Conservation (phyloP, 2,113 vertebrate genomes). For the Argyrosomus japonicus region DNA sequence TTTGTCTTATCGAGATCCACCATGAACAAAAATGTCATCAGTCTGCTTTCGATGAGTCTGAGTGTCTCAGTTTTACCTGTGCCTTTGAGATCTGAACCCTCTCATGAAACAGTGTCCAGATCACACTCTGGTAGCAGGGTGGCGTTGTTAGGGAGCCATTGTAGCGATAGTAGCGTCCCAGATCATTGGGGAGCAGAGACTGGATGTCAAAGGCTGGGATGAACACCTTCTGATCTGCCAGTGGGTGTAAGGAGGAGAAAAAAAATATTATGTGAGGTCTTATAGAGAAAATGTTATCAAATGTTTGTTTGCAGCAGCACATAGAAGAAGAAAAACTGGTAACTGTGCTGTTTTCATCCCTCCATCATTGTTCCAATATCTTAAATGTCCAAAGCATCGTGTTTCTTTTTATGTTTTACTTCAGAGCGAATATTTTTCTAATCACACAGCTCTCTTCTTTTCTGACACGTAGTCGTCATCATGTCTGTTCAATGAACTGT, state of each 20-base stretch:
- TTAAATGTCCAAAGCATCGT: neutral
- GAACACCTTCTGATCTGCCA: conserved; percentile 84
- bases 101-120: conserved; percentile 90
- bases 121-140: conserved; percentile 90
- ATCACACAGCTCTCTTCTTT: neutral
- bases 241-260: neutral
- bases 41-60: neutral
- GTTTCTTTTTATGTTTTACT: neutral
- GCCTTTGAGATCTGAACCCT: conserved; percentile 84
- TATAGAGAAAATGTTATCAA: neutral
- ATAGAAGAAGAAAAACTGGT: neutral
- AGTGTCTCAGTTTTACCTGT: conserved; percentile 82
- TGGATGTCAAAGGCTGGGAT: conserved; percentile 88
- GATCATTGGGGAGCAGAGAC: conserved; percentile 84
- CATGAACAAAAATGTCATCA: neutral
- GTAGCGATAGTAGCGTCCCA: conserved; percentile 90
- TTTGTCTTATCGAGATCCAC: neutral
- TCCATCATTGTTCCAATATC: neutral
- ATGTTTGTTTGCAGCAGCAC: neutral
- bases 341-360: neutral
- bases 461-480: neutral
- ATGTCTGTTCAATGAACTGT: neutral
- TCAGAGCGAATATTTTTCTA: neutral
- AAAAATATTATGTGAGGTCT: neutral
- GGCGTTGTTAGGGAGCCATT: conserved; percentile 94